A percentile compares a stretch with the other conserved stretches of the same genome.
Evolutionary conservation across 1,140 invertebrate species (phyloP).

Genomic region (Homarus americanus): DNA sequence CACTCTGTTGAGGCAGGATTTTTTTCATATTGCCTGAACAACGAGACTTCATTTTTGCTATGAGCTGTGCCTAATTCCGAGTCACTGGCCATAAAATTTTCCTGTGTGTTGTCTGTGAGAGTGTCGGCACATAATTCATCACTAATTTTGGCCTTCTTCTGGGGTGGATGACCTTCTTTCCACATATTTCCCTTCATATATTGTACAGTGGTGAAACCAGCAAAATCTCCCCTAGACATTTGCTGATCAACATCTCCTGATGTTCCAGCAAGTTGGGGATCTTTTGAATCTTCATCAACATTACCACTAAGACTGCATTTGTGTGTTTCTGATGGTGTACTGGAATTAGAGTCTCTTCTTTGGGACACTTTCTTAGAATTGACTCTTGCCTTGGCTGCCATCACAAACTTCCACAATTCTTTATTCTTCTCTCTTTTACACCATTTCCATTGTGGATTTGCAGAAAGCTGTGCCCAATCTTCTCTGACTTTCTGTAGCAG

Average conservation of each 20-base stretch:
- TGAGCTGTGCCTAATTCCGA: not conserved
- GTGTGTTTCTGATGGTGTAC: not conserved
- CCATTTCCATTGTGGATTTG: not conserved
- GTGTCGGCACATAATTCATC: not conserved
- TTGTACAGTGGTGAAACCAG: not conserved
- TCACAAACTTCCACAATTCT: not conserved
- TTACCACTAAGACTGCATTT: not conserved
- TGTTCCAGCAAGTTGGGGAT: not conserved
- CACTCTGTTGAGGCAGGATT: not conserved
- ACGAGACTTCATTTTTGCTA: not conserved
- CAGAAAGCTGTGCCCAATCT: not conserved
- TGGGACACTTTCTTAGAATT: conserved; percentile 2
- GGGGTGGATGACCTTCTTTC: not conserved
- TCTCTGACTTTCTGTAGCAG: not conserved
- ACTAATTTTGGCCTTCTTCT: not conserved
- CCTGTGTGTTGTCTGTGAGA: not conserved
- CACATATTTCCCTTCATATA: not conserved
- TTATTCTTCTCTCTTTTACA: not conserved
- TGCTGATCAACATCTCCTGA: not conserved
- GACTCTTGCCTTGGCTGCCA: not conserved
- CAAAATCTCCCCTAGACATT: not conserved
- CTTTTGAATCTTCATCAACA: not conserved
- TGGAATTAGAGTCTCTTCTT: not conserved
- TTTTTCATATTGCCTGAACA: not conserved
- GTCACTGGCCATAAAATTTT: not conserved